Evolutionary conservation across 2,797 vertebrate species (phyloP), one percentile per base, ranked within the genome.

Genomic region (Todus mexicanus): DNA sequence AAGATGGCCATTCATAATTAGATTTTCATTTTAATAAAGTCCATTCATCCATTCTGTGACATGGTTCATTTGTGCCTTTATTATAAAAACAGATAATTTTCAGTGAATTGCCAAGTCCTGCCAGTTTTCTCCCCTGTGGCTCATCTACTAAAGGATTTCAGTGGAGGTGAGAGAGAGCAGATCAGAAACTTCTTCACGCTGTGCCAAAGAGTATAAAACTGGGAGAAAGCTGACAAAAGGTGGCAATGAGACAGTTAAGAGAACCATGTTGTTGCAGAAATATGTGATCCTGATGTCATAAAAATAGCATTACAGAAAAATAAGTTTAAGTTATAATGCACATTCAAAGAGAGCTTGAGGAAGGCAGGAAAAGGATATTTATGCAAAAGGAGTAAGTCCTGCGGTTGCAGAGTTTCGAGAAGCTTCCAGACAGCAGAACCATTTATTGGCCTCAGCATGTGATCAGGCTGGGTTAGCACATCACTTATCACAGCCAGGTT

Each of bases 171-270:
- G 53, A 54, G 37, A 84, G 64, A 20, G 56, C 48, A 87, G 64
- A 93, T 76, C 68, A 89, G 66, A 91, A 92, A 77, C 7, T 68
- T 82, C 60, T 90, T 63, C 45, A 37, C 16, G 48, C 25, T 42
- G 26, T 89, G 84, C 35, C 45, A 83, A 54, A 35, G 56, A 80
- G 74, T 59, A 68, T 64, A 45, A 90, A 90, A 84, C 40, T 23
- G 10, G 31, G 77, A 92, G 61, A 54, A 77, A 92, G 74, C 69
- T 82, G 92, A 91, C 69, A 87, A 90, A 92, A 94, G 88, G 60
- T 87, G 68, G 50, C 81, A 92, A 64, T 17, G 64, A 94, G 59
- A 73, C 70, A 81, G 42, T 54, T 47, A 72, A 83, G 56, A 81
- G 45, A 86, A 54, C 26, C 61, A 25, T 48, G 68, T 86, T 71